Percentiles rank a stretch among this genome's conserved stretches.
Conservation (phyloP, 30 jellyfish, hydroid and myxozoan species). For the Rhopilema esculentum region DNA sequence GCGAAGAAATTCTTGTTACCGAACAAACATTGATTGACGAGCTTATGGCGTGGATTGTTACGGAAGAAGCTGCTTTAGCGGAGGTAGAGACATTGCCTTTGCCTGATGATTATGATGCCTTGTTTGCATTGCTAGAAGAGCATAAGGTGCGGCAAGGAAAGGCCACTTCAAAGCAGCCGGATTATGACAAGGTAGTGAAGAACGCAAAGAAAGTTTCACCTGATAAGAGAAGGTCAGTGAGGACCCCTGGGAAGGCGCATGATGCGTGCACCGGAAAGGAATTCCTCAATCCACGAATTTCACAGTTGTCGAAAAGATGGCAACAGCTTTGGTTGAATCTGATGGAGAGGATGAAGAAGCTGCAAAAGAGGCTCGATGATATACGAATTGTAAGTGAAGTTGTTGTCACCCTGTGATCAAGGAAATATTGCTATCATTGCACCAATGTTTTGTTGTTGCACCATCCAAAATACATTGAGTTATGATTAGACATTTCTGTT, state of each 20-base stretch:
- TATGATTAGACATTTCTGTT: too few species aligned
- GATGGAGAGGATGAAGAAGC: conserved; percentile 75
- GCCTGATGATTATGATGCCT: conserved; percentile 87
- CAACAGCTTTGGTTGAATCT: conserved; percentile 87
- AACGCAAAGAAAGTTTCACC: conserved; percentile 81
- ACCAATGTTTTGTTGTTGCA: background rate
- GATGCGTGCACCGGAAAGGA: conserved; percentile 67
- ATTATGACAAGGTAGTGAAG: conserved; percentile 79
- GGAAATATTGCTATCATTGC: background rate
- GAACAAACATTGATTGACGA: conserved; percentile 81
- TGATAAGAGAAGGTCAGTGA: conserved; percentile 71
- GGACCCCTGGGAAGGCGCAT: conserved; percentile 75
- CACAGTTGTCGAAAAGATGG: conserved; percentile 90
- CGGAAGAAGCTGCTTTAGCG: conserved; percentile 69
- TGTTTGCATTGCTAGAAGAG: conserved; percentile 72
- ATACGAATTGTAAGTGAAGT: conserved; percentile 75
- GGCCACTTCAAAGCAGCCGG: conserved; percentile 92
- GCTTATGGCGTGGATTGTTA: conserved; percentile 85
- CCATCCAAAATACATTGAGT: too few species aligned
- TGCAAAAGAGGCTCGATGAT: conserved; percentile 79
- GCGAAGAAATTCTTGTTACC: conserved; percentile 52
- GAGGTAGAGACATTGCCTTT: conserved; percentile 82
- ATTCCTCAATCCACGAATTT: conserved; percentile 74
- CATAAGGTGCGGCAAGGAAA: conserved; percentile 70
- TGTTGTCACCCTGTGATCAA: background rate